A percentile compares a stretch with the other conserved stretches of the same genome.
These are phyloP conservation scores for Entomobrya proxima DNA, from an alignment of 2,888 invertebrate genomes.

Conservation along the genomic window DNA sequence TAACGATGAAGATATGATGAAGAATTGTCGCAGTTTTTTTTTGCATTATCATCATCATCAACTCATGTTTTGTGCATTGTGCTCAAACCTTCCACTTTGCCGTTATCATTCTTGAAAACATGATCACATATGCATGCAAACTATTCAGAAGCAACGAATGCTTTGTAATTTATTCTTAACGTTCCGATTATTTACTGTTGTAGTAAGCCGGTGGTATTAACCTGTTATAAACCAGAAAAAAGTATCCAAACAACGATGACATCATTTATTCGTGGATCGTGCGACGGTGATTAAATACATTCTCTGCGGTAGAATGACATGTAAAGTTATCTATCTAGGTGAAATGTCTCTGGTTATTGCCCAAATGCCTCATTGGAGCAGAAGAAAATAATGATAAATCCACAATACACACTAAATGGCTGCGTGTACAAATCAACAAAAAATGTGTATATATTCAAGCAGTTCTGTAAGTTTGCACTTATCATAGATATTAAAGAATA, in stretches of 20 bases:
- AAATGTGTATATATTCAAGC: too few species aligned
- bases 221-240: conserved; percentile 11
- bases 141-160: not conserved
- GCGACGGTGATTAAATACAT: conserved; percentile 42
- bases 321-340: conserved; percentile 28
- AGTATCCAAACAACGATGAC: conserved; percentile 17
- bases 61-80: conserved; percentile 6
- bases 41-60: conserved; percentile 38
- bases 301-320: conserved; percentile 30
- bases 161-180: not conserved
- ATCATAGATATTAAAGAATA: too few species aligned
- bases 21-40: conserved; percentile 12
- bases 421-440: not conserved
- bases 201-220: not conserved
- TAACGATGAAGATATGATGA: conserved; percentile 20
- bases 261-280: conserved; percentile 52
- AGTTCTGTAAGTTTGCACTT: too few species aligned
- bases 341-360: not conserved
- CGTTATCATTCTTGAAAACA: conserved; percentile 39
- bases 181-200: not conserved
- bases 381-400: not conserved
- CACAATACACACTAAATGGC: not conserved
- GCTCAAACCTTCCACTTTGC: not conserved
- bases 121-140: not conserved
- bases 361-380: conserved; percentile 25